A percentile compares a stretch with the other conserved stretches of the same genome.
Conservation (phyloP, 2,888 invertebrate species). For the Andrena marginata region DNA sequence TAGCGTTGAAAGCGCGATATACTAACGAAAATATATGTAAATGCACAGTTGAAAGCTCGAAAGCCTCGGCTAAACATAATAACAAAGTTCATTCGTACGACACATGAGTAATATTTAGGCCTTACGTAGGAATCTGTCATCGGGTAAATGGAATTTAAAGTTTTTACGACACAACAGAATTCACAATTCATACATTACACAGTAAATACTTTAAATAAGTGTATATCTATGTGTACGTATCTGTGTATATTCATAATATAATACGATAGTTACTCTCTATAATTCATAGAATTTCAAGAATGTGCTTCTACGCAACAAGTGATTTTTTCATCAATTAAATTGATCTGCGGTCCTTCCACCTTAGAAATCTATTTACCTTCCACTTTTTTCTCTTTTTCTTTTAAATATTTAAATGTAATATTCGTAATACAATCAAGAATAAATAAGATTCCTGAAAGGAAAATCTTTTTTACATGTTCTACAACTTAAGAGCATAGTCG, state of each 20-base stretch:
- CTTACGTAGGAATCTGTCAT: conserved; percentile 74
- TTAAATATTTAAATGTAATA: conserved; percentile 1
- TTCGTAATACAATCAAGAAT: conserved; percentile 19
- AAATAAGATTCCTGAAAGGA: conserved; percentile 24
- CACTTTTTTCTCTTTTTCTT: conserved; percentile 5
- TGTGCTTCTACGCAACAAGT: conserved; percentile 77
- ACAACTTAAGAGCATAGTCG: neutral
- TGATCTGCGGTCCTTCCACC: conserved; percentile 49
- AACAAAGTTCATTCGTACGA: conserved; percentile 54
- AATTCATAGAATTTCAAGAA: conserved; percentile 73
- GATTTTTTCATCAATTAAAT: conserved; percentile 63
- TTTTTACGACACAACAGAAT: conserved; percentile 63
- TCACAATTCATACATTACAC: conserved; percentile 48
- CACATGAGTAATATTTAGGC: conserved; percentile 66
- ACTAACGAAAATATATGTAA: conserved; percentile 51
- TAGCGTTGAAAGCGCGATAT: conserved; percentile 73
- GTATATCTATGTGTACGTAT: conserved; percentile 61
- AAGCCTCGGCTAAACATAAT: conserved; percentile 58
- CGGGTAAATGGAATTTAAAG: conserved; percentile 70
- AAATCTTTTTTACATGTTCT: neutral
- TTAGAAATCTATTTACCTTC: conserved; percentile 36
- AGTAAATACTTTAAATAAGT: conserved; percentile 66
- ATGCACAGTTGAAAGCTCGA: conserved; percentile 52
- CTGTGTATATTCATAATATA: conserved; percentile 49
- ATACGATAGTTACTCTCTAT: conserved; percentile 70